These are phyloP conservation scores for Cricetomys ansorgei DNA, from an alignment of 2,113 vertebrate species.

Conservation along the genomic window DNA sequence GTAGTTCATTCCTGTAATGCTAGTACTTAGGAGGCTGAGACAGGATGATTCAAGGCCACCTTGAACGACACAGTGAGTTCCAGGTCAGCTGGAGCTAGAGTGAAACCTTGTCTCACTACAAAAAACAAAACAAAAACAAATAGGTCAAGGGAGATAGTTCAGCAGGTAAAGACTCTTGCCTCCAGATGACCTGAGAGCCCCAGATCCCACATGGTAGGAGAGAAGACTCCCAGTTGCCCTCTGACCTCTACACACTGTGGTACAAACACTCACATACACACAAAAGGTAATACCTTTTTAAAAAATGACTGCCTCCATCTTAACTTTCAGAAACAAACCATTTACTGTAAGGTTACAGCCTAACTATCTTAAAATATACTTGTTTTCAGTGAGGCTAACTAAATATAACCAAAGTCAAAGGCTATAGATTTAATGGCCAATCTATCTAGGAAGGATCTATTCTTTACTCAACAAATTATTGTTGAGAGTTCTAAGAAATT, in stretches of 20 bases:
- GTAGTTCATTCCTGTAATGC: neutral
- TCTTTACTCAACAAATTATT: slow-evolving; percentile 57
- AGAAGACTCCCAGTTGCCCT: no score
- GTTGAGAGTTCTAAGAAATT: slow-evolving; percentile 52
- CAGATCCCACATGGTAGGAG: neutral
- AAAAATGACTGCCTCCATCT: neutral
- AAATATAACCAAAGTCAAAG: slow-evolving; percentile 43
- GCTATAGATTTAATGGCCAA: slow-evolving; percentile 25
- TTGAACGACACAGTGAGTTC: neutral
- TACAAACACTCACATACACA: neutral
- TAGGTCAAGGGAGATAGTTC: neutral
- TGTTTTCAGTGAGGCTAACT: slow-evolving; percentile 36
- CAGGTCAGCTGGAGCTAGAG: neutral
- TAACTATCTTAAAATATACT: slow-evolving; percentile 43
- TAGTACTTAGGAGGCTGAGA: neutral
- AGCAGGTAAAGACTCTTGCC: neutral
- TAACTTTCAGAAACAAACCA: slow-evolving; percentile 46
- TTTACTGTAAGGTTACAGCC: slow-evolving; percentile 31
- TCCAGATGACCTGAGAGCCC: neutral
- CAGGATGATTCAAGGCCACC: neutral
- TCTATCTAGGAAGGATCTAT: slow-evolving; percentile 47
- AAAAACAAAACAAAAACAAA: neutral
- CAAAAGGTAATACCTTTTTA: neutral
- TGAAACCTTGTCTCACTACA: neutral
- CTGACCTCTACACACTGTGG: neutral